These are phyloP conservation scores for Zaprionus africanus DNA, from an alignment of 1,140 invertebrate species.

Conservation along the genomic window DNA sequence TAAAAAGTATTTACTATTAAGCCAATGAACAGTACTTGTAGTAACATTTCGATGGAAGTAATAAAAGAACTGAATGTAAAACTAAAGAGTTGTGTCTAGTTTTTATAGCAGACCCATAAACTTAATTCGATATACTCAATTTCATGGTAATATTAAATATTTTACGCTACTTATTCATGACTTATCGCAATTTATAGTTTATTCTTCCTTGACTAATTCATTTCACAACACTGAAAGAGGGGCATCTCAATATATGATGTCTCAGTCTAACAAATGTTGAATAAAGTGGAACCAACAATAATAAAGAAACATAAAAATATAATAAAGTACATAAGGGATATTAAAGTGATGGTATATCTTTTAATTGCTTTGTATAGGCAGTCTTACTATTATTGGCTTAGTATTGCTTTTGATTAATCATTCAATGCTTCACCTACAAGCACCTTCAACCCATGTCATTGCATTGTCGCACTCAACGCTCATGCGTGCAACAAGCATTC, in stretches of 20 bases:
- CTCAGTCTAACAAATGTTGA: too few species aligned
- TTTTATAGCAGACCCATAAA: background rate
- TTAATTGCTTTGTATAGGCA: too few species aligned
- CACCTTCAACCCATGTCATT: conserved; percentile 26
- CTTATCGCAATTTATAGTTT: too few species aligned
- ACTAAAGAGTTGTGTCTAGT: background rate
- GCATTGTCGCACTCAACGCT: background rate
- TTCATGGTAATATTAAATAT: background rate
- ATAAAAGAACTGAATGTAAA: background rate
- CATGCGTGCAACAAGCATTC: conserved; percentile 30
- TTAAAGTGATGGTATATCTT: too few species aligned
- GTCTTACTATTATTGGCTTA: too few species aligned
- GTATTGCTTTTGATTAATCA: too few species aligned
- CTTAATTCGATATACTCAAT: background rate
- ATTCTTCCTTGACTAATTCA: too few species aligned
- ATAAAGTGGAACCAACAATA: too few species aligned
- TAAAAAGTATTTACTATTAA: background rate
- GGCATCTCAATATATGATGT: too few species aligned
- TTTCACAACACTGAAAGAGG: too few species aligned
- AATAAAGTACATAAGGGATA: rapidly evolving
- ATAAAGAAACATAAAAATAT: too few species aligned
- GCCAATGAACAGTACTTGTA: background rate
- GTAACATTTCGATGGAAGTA: background rate
- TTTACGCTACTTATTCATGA: background rate
- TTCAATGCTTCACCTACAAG: background rate